Evolutionary conservation across 2,797 vertebrate species (phyloP).

Genomic region (Hephaestus fuliginosus): DNA sequence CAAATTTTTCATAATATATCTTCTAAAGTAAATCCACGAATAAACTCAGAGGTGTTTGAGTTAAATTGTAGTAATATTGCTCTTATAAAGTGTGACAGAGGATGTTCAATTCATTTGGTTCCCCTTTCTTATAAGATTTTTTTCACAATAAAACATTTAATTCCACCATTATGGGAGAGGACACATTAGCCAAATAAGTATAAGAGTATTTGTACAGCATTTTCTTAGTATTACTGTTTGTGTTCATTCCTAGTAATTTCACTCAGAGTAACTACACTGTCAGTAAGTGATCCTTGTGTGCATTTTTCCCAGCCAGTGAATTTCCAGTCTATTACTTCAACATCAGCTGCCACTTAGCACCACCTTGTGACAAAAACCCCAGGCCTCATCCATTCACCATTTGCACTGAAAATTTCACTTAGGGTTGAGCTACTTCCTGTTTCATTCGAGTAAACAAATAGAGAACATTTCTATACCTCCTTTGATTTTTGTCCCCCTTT

Average conservation of each 20-base stretch:
- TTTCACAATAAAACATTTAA: too few relatives aligned
- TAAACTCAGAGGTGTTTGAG: neutral
- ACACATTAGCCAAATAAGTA: too few relatives aligned
- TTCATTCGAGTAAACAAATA: constrained; percentile 16
- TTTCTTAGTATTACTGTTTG: neutral
- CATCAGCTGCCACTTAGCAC: constrained; percentile 26
- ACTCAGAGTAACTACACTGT: neutral
- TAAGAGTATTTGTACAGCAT: neutral
- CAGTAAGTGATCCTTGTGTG: neutral
- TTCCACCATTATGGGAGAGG: too few relatives aligned
- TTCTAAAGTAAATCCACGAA: neutral
- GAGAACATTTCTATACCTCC: constrained; percentile 24
- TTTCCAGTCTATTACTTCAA: constrained; percentile 14
- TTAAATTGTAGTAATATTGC: neutral
- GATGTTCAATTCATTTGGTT: neutral
- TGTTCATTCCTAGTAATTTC: neutral
- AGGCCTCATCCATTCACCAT: neutral
- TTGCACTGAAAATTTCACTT: neutral
- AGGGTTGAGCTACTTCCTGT: neutral
- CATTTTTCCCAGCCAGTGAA: neutral
- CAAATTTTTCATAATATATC: neutral
- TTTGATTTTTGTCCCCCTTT: constrained; percentile 9
- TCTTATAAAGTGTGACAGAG: neutral
- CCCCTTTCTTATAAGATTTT: neutral
- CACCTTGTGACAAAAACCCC: constrained; percentile 27